These are phyloP conservation scores for Lipotes vexillifer DNA, from an alignment of 2,113 vertebrate genomes.

Conservation along the genomic window DNA sequence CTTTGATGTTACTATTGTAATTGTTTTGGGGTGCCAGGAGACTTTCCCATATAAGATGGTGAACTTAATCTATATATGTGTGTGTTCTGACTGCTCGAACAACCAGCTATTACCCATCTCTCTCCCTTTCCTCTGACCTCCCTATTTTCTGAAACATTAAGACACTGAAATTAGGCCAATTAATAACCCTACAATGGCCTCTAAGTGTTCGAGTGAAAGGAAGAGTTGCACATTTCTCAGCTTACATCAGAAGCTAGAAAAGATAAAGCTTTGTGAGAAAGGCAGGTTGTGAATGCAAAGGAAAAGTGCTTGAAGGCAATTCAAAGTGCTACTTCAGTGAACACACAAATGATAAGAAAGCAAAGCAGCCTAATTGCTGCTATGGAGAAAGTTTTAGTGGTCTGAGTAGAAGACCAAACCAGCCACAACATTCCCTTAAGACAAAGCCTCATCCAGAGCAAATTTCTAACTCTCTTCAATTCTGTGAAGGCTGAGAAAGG, in stretches of 20 bases:
- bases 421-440: not conserved
- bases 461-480: not conserved
- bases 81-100: not conserved
- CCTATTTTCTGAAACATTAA: not conserved
- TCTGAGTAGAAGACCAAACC: not conserved
- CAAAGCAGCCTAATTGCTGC: not conserved
- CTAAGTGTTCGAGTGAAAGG: not conserved
- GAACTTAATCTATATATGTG: not conserved
- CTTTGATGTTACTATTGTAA: not conserved
- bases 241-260: not conserved
- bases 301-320: not conserved
- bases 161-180: not conserved
- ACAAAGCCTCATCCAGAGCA: not conserved
- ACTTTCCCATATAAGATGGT: not conserved
- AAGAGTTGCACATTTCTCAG: not conserved
- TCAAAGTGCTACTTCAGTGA: not conserved
- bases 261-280: not conserved
- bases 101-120: not conserved
- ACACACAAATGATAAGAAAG: not conserved
- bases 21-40: fast-evolving
- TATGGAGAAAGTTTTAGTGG: not conserved
- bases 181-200: not conserved
- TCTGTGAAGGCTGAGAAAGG: not conserved
- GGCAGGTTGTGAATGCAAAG: not conserved
- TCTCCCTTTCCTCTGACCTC: not conserved